Base-by-base conservation (phyloP, 35 echinoderm and acorn worm genomes). In the Ptychodera flava region DNA sequence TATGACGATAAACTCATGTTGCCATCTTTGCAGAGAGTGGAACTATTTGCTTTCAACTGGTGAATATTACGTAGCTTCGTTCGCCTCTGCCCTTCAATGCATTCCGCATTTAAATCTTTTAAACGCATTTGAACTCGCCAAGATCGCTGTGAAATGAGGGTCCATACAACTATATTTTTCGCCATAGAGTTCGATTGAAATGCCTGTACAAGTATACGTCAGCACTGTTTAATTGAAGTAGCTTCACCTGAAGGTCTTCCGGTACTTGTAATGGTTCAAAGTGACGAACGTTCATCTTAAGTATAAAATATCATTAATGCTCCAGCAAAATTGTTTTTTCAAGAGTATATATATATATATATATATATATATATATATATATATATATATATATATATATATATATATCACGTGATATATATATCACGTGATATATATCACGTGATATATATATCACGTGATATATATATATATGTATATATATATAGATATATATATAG, bases 281-380 rank as follows among this genome's bases (percentile, higher is more conserved):
- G 45, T 64, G 45, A 64, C 45, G 45, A 64, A 64, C 45, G 22
- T 64, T 64, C 6, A 6, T 64, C 22, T 64, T 64, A 64, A 64
- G 22, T 93, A 93, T 37, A 93, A 31, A 84, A 93, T 93, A 78
- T 93, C 92, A 22, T 91, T 76, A 0, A 87, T 36, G 16, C 52
- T 36, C 90, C 90, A 91, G 78, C 90, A 91, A 28, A 93, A 33
- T 33, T 78, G 78, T 83, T 83, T 93, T 38, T 77, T 89, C 38
- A 93, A 36, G 28, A 93, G 33, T 30, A 93, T 31, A n/a, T n/a
- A n/a, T n/a, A n/a, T n/a, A n/a, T n/a, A n/a, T n/a, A n/a, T n/a
- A n/a, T n/a, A n/a, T n/a, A n/a, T n/a, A n/a, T n/a, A n/a, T n/a
- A n/a, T n/a, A n/a, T n/a, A n/a, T n/a, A n/a, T n/a, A n/a, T n/a